Base-by-base conservation (phyloP, 2,113 vertebrate genomes). In the Cryptotis parvus region DNA sequence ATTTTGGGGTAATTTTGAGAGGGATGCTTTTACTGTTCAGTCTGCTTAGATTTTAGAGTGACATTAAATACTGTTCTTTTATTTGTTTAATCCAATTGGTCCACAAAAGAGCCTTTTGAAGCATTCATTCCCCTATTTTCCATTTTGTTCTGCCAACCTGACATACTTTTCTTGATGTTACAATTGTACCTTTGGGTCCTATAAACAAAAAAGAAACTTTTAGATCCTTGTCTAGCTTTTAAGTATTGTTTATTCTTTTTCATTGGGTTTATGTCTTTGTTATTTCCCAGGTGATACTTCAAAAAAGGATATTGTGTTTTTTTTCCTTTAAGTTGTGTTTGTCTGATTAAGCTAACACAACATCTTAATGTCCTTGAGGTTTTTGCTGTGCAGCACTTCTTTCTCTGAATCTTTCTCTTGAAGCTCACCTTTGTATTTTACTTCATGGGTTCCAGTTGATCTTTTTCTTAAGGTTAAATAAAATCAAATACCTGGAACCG, bases 161-260 rank as follows among this genome's bases (percentile, higher is more conserved):
- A 41, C 65, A 85, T 55, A 85, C 52, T 70, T 69, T 3, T 70
- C 90, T 95, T 96, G 63, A 96, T 96, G 80, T 96, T 74, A 72
- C 79, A 90, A 91, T 94, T 93, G 9, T 65, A 87, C 41, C 26
- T 73, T 39, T 61, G 12, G 27, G n/a, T 68, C 2, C 33, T 9
- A 68, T 52, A 66, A 66, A 84, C 41, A 72, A 24, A 90, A 33
- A 96, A 79, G 2, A 37, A 89, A 15, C 45, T 92, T 77, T 63
- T n/a, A 22, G 81, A 52, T 70, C 27, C 70, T 90, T 76, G 33
- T 85, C 70, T 84, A 63, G 24, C 41, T 91, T 92, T 83, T 41
- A 37, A 84, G 9, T 43, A 82, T 3, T 78, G 16, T 92, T 96
- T 91, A 10, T 52, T 24, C 81, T 89, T n/a, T 78, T 14, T 24